A percentile compares a stretch with the other conserved stretches of the same genome.
Evolutionary conservation across 1,140 invertebrate species (phyloP).

Genomic region (Drosophila persimilis): DNA sequence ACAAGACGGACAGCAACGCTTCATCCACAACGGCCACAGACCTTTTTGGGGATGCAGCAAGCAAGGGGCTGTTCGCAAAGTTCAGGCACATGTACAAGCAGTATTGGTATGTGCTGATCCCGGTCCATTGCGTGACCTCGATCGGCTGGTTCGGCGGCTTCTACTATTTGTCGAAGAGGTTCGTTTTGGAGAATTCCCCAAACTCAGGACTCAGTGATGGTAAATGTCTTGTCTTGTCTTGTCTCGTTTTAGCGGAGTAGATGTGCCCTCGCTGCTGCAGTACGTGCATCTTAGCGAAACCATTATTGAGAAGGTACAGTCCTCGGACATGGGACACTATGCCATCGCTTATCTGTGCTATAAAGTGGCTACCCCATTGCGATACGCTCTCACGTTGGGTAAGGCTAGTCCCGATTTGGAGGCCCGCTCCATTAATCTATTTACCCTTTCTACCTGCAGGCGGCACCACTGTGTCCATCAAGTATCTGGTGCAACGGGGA

Average conservation of each 20-base stretch:
- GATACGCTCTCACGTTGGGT: constrained; percentile 96
- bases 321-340: constrained; percentile 92
- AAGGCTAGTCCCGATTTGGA: constrained; percentile 47
- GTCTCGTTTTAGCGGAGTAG: constrained; percentile 87
- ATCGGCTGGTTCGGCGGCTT: constrained; percentile 92
- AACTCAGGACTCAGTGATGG: not conserved
- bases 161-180: constrained; percentile 95
- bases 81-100: constrained; percentile 96
- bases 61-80: constrained; percentile 87
- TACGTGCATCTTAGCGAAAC: constrained; percentile 89
- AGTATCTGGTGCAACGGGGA: constrained; percentile 86
- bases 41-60: constrained; percentile 74
- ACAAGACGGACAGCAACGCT: constrained; percentile 53
- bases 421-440: not conserved
- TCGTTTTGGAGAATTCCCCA: constrained; percentile 40
- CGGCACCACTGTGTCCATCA: constrained; percentile 88
- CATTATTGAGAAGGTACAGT: constrained; percentile 88
- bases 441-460: constrained; percentile 67
- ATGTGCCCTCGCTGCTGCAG: constrained; percentile 91
- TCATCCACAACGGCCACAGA: constrained; percentile 51
- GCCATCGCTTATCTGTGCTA: constrained; percentile 95
- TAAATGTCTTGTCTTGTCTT: not conserved
- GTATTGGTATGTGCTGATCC: constrained; percentile 96
- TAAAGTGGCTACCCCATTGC: constrained; percentile 94
- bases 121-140: constrained; percentile 94